Evolutionary conservation across 2,888 invertebrate species (phyloP).

Genomic region (Noctua janthina): DNA sequence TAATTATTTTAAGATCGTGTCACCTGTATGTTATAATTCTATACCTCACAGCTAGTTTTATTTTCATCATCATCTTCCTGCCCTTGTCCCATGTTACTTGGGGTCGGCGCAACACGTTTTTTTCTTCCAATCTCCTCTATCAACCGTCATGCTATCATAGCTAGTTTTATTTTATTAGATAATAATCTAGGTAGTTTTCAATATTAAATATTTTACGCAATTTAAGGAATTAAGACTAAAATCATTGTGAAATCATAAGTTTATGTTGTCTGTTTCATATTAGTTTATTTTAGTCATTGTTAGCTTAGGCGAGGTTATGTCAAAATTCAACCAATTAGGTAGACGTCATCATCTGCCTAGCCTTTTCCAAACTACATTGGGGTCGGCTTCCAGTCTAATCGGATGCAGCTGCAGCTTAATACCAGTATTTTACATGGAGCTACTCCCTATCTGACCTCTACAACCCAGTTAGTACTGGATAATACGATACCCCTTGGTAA

Average conservation of each 20-base stretch:
- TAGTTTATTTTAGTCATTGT: neutral
- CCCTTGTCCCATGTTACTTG: too few species aligned
- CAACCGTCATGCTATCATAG: too few species aligned
- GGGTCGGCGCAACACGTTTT: too few species aligned
- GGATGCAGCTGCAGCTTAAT: neutral
- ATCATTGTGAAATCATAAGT: conserved; percentile 4
- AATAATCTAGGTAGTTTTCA: neutral
- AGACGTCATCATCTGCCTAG: neutral
- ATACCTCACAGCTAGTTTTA: neutral
- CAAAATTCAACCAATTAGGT: neutral
- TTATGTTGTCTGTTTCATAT: neutral
- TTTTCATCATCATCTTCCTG: too few species aligned
- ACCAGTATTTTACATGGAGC: neutral
- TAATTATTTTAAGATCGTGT: neutral
- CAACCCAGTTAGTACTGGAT: neutral
- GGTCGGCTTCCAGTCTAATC: neutral
- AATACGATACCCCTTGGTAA: neutral
- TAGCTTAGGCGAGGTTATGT: neutral
- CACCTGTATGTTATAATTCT: neutral
- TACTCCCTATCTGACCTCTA: neutral
- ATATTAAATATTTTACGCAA: neutral
- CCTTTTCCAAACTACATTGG: neutral
- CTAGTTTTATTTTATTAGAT: neutral
- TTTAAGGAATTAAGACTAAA: neutral
- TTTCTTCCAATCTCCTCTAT: too few species aligned